Conservation (phyloP, 1,140 invertebrate genomes). For the Orchesella cincta region DNA sequence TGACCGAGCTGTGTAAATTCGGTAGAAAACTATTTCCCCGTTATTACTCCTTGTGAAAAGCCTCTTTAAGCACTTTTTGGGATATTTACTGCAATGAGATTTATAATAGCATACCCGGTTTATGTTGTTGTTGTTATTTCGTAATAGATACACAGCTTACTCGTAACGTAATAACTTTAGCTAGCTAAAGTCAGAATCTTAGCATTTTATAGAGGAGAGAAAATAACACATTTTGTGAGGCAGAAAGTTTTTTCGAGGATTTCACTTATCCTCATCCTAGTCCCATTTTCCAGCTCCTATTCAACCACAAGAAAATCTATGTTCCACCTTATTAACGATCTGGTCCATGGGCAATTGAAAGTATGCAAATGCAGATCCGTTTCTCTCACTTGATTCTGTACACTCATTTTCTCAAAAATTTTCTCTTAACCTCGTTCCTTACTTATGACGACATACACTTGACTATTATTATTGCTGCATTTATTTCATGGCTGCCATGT, state of each 20-base stretch:
- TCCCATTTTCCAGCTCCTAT: neutral
- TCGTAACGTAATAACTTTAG: too few relatives aligned
- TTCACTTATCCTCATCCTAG: constrained; percentile 5
- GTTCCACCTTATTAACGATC: constrained; percentile 10
- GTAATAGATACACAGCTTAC: too few relatives aligned
- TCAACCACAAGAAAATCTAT: constrained; percentile 20
- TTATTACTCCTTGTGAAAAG: neutral
- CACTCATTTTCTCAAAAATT: constrained; percentile 1
- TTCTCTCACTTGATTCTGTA: constrained; percentile 15
- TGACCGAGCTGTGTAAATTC: too few relatives aligned
- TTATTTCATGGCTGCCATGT: too few relatives aligned
- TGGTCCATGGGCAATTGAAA: neutral
- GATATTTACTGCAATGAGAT: neutral
- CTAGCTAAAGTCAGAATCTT: too few relatives aligned
- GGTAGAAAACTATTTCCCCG: neutral
- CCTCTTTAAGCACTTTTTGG: constrained; percentile 1
- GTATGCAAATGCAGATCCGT: neutral
- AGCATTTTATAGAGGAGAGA: too few relatives aligned
- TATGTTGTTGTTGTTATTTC: neutral
- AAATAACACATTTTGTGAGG: too few relatives aligned
- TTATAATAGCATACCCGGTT: neutral
- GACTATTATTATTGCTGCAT: too few relatives aligned
- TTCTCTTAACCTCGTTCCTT: too few relatives aligned
- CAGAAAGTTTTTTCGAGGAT: constrained; percentile 6
- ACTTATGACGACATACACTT: too few relatives aligned